Evolutionary conservation across 2,888 invertebrate species (phyloP).

Genomic region (Drosophila lutescens): DNA sequence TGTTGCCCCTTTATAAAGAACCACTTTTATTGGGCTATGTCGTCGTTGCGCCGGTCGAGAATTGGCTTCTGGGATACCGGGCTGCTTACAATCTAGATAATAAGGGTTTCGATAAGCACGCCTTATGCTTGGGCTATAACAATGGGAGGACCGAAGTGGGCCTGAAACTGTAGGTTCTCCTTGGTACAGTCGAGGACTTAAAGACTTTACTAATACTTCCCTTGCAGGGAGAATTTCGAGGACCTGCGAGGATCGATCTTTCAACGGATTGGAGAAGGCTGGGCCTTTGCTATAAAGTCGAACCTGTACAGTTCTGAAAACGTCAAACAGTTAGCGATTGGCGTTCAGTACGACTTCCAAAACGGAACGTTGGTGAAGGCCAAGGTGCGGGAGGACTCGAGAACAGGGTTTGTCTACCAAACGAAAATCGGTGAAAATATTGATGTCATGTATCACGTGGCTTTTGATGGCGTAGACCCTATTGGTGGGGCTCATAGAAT

Average conservation of each 20-base stretch:
- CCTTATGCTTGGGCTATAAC: conserved; percentile 39
- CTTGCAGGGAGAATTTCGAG: conserved; percentile 56
- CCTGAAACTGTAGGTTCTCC: conserved; percentile 53
- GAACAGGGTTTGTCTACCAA: conserved; percentile 43
- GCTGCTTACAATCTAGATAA: conserved; percentile 39
- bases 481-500: conserved; percentile 47
- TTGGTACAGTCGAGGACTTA: neutral
- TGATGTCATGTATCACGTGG: conserved; percentile 46
- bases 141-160: conserved; percentile 44
- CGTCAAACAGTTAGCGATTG: conserved; percentile 32
- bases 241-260: conserved; percentile 61
- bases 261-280: conserved; percentile 46
- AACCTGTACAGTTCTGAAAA: conserved; percentile 27
- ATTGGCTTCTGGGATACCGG: conserved; percentile 50
- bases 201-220: neutral
- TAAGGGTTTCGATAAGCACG: conserved; percentile 49
- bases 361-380: conserved; percentile 45
- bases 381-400: conserved; percentile 37
- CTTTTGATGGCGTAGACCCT: conserved; percentile 36
- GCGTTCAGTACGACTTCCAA: conserved; percentile 48
- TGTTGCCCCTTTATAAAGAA: conserved; percentile 42
- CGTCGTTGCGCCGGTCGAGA: conserved; percentile 17
- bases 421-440: conserved; percentile 26
- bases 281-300: conserved; percentile 52
- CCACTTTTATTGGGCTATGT: conserved; percentile 49